A percentile compares a stretch with the other conserved stretches of the same genome.
phyloP scores from a whole-genome alignment of 2,797 vertebrate species.

The Cossypha dichroa region DNA sequence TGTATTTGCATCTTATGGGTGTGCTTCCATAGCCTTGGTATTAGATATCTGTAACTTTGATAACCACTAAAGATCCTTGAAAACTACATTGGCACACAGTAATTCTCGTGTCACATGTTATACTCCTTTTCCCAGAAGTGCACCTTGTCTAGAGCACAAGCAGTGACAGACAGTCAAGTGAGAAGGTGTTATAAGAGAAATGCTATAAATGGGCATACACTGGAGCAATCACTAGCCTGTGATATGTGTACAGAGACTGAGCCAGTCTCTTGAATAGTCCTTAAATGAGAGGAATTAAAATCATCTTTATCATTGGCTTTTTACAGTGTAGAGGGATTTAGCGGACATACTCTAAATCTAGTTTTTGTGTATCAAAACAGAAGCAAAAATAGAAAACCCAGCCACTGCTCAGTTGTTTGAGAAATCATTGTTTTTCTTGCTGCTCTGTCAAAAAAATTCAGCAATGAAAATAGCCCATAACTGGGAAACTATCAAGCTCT shows the following conservation, averaged over 20 bases:
- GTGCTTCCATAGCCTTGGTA: background rate
- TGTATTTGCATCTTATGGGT: background rate
- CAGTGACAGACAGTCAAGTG: background rate
- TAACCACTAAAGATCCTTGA: background rate
- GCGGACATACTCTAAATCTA: background rate
- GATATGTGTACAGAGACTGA: background rate
- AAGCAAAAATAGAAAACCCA: constrained; percentile 2
- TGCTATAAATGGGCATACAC: background rate
- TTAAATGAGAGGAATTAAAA: background rate
- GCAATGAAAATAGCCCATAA: background rate
- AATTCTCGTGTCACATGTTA: background rate
- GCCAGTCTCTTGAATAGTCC: background rate
- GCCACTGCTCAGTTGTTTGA: background rate
- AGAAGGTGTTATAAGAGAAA: background rate
- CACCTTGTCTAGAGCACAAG: background rate
- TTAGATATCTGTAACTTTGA: background rate
- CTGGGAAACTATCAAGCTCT: background rate
- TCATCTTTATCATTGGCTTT: background rate
- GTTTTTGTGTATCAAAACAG: background rate
- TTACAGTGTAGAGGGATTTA: background rate
- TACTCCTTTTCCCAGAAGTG: background rate
- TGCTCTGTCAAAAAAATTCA: background rate
- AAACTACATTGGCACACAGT: background rate
- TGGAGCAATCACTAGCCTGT: background rate
- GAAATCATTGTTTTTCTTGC: constrained; percentile 4